Percentiles rank a stretch among this genome's conserved stretches.
Conservation (phyloP, 2,113 vertebrate species). For the Fukomys damarensis region DNA sequence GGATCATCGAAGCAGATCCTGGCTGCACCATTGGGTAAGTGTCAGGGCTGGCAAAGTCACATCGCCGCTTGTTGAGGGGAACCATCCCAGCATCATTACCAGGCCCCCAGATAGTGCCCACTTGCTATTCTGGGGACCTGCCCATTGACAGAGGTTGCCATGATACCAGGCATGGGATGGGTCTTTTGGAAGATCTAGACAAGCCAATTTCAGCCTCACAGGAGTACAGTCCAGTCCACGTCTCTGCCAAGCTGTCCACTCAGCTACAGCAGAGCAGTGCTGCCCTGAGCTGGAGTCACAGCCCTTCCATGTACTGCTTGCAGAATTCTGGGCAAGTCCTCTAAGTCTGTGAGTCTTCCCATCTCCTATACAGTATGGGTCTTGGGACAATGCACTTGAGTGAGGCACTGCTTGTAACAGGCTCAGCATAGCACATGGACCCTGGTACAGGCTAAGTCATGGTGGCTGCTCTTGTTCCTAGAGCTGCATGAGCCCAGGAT, state of each 20-base stretch:
- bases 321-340: neutral
- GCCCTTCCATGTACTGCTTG: neutral
- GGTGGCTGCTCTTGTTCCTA: neutral
- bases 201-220: neutral
- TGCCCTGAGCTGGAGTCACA: neutral
- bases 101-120: neutral
- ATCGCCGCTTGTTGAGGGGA: neutral
- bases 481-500: neutral
- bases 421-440: neutral
- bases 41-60: neutral
- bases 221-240: neutral
- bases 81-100: neutral
- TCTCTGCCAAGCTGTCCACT: neutral
- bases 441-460: neutral
- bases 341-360: neutral
- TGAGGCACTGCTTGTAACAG: neutral
- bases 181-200: neutral
- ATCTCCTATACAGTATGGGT: neutral
- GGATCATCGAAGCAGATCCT: constrained; percentile 94
- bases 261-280: too few species aligned
- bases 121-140: neutral
- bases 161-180: neutral
- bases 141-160: neutral
- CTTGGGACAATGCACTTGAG: neutral
- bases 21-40: constrained; percentile 98